Conservation (phyloP, 92 coral and sea anemone species). For the Isaurus tuberculatus region DNA sequence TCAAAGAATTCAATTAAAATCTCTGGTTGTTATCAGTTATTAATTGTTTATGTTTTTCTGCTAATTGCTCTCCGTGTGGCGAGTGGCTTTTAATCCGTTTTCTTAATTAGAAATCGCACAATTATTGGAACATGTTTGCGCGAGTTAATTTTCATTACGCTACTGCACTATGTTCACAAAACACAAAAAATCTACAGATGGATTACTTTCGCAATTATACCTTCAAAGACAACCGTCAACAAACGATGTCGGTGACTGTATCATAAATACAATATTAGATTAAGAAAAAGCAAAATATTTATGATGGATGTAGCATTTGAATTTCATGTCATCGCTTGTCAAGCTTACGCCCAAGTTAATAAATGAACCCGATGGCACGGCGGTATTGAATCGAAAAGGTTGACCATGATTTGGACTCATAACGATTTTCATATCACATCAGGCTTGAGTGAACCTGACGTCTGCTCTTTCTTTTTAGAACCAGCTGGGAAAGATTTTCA, state of each 20-base stretch:
- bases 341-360: not conserved
- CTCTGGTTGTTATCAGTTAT: constrained; percentile 3
- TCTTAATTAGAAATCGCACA: constrained; percentile 12
- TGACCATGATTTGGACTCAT: not conserved
- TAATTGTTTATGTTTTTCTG: constrained; percentile 33
- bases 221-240: not conserved
- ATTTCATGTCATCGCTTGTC: constrained; percentile 21
- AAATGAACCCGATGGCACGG: not conserved
- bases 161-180: not conserved
- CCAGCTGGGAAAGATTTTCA: not conserved
- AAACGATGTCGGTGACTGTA: not conserved
- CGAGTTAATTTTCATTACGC: not conserved
- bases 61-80: constrained; percentile 44
- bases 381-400: not conserved
- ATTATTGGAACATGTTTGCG: not conserved
- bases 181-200: not conserved
- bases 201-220: not conserved
- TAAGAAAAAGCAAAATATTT: constrained; percentile 8
- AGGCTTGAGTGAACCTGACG: not conserved
- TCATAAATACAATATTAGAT: constrained; percentile 13
- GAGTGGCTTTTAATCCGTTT: constrained; percentile 9
- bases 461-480: constrained; percentile 4
- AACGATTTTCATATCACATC: not conserved
- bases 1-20: constrained; percentile 3
- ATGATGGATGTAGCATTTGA: not conserved